Evolutionary conservation across 2,888 invertebrate species (phyloP).

Genomic region (Ernsta delagoae): DNA sequence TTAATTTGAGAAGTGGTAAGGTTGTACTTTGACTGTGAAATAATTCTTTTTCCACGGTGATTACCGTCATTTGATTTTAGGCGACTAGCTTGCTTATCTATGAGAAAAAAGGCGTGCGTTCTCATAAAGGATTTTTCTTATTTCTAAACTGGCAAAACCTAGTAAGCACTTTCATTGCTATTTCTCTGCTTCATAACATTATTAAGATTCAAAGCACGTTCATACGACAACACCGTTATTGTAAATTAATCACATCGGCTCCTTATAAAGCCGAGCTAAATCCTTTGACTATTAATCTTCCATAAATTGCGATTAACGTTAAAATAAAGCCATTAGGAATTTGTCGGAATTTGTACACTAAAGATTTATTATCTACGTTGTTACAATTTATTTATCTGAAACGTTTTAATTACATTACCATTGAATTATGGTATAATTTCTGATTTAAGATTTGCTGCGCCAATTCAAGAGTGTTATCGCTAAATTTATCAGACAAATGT

Average conservation of each 20-base stretch:
- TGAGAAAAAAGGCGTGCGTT: too few species aligned
- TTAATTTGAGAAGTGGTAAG: too few species aligned
- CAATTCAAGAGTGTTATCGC: neutral
- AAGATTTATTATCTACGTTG: conserved; percentile 25
- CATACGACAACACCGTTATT: neutral
- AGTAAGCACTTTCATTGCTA: neutral
- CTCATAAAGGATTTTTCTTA: neutral
- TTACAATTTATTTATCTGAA: conserved; percentile 5
- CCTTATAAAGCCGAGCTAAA: neutral
- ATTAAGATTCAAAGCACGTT: conserved; percentile 1
- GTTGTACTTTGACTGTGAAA: too few species aligned
- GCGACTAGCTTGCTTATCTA: too few species aligned
- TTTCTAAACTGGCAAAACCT: neutral
- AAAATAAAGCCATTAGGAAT: conserved; percentile 27
- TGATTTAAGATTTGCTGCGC: neutral
- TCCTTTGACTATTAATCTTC: conserved; percentile 16
- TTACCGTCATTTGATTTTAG: too few species aligned
- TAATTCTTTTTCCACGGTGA: too few species aligned
- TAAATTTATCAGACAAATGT: neutral
- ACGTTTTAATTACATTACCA: conserved; percentile 23
- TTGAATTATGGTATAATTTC: conserved; percentile 7
- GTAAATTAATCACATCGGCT: conserved; percentile 4
- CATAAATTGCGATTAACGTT: conserved; percentile 31
- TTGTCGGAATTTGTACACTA: conserved; percentile 15
- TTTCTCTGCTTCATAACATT: neutral